These are phyloP conservation scores for Nannoperca obscura DNA, from an alignment of 2,797 vertebrate species.

Conservation along the genomic window DNA sequence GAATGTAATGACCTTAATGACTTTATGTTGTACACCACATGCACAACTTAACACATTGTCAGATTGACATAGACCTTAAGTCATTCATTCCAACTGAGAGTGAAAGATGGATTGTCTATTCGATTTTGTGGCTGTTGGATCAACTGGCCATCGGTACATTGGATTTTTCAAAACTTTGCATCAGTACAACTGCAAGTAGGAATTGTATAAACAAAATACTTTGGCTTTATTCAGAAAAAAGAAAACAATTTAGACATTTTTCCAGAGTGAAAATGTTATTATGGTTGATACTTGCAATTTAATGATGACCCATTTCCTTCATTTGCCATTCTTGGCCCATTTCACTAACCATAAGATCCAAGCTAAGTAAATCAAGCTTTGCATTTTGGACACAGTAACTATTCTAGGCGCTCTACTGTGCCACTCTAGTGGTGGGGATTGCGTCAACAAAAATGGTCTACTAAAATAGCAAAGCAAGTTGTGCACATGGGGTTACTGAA, in stretches of 20 bases:
- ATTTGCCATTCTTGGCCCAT: not conserved
- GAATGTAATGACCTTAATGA: constrained; percentile 27
- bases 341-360: not conserved
- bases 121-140: not conserved
- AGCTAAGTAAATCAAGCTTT: not conserved
- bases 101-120: not conserved
- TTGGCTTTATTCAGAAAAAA: not conserved
- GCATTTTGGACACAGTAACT: not conserved
- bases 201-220: not conserved
- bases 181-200: not conserved
- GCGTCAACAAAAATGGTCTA: not conserved
- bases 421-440: not conserved
- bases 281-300: not conserved
- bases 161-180: not conserved
- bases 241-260: not conserved
- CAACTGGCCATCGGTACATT: not conserved
- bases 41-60: not conserved
- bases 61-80: not conserved
- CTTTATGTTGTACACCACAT: not conserved
- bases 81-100: not conserved
- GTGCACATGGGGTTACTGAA: not conserved
- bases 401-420: not conserved
- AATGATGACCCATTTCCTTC: not conserved
- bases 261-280: not conserved
- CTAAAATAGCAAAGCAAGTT: constrained; percentile 5